phyloP scores from a whole-genome alignment of 1,140 invertebrate genomes.

The Gryon sp. region DNA sequence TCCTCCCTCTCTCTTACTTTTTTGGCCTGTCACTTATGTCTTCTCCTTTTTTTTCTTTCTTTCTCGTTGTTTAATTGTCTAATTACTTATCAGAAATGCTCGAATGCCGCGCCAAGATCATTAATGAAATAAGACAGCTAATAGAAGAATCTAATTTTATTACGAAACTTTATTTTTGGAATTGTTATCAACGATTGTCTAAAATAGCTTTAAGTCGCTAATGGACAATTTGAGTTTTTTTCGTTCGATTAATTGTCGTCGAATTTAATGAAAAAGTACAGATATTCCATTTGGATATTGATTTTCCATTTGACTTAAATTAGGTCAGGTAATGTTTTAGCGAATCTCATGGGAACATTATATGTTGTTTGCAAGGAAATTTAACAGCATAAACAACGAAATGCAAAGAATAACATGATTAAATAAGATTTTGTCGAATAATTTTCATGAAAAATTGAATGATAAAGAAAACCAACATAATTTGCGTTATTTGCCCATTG shows the following conservation, averaged over 20 bases:
- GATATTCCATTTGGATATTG: slow-evolving; percentile 25
- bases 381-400: too few relatives aligned
- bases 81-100: slow-evolving; percentile 34
- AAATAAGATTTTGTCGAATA: too few relatives aligned
- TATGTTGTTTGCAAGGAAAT: not conserved
- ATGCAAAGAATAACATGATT: too few relatives aligned
- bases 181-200: too few relatives aligned
- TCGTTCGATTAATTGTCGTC: not conserved
- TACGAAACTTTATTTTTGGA: not conserved
- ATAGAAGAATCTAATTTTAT: too few relatives aligned
- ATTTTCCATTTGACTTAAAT: slow-evolving; percentile 37
- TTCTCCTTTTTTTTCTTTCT: too few relatives aligned
- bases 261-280: not conserved
- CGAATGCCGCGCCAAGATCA: not conserved
- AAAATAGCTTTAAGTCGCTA: too few relatives aligned
- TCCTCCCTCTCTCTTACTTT: too few relatives aligned
- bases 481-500: too few relatives aligned
- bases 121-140: not conserved
- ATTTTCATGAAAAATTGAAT: too few relatives aligned
- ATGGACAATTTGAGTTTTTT: not conserved
- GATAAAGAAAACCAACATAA: too few relatives aligned
- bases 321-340: slow-evolving; percentile 37
- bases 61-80: not conserved
- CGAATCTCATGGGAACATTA: slow-evolving; percentile 11
- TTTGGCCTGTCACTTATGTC: too few relatives aligned